These are phyloP conservation scores for Selenia dentaria DNA, from an alignment of 2,888 invertebrate genomes.

Conservation along the genomic window DNA sequence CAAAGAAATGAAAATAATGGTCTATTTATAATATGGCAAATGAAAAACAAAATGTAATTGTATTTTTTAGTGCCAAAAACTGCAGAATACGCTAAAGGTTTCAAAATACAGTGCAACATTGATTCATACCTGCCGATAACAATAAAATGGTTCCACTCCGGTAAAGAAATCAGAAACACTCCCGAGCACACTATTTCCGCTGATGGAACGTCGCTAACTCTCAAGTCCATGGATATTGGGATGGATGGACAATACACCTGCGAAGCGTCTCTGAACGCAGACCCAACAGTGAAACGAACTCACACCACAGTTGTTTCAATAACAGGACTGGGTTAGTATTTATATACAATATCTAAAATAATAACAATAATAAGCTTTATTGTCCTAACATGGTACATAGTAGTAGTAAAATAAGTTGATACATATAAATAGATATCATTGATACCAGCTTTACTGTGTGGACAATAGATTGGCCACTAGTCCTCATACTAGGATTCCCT, in stretches of 20 bases:
- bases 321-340: slow-evolving; percentile 2
- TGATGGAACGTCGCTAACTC: neutral
- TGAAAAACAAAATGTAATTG: no score
- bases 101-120: slow-evolving; percentile 18
- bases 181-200: neutral
- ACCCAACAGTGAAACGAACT: slow-evolving; percentile 1
- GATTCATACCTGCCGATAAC: neutral
- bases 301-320: neutral
- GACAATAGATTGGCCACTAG: no score
- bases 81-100: slow-evolving; percentile 12
- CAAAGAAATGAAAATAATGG: no score
- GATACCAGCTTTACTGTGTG: no score
- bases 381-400: no score
- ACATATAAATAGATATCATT: no score
- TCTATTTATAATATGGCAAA: no score
- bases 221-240: slow-evolving; percentile 1
- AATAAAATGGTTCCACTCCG: slow-evolving; percentile 3
- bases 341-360: neutral
- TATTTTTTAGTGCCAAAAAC: slow-evolving; percentile 11
- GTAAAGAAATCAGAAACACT: neutral
- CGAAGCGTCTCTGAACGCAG: neutral
- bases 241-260: slow-evolving; percentile 3
- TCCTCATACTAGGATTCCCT: no score
- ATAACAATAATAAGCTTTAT: no score
- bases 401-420: no score